These are phyloP conservation scores for Mionectes olivaceus DNA, from an alignment of 2,797 vertebrate species.

Conservation along the genomic window DNA sequence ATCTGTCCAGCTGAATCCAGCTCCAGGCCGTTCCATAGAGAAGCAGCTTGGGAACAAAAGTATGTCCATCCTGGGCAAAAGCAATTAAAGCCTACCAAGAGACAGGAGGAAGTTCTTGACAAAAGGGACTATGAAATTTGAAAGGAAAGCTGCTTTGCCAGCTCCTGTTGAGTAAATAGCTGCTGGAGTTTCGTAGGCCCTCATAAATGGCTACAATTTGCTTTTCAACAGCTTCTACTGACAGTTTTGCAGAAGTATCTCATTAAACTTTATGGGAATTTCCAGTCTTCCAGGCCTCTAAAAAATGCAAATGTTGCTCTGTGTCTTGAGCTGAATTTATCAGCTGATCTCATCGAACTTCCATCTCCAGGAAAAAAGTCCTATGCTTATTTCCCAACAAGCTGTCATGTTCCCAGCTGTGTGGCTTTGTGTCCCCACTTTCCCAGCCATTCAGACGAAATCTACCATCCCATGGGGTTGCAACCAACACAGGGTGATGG, in stretches of 20 bases:
- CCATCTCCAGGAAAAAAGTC: neutral
- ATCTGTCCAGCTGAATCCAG: neutral
- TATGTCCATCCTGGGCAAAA: neutral
- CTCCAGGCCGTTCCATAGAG: neutral
- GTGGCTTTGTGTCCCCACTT: neutral
- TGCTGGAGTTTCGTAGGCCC: neutral
- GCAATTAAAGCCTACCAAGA: neutral
- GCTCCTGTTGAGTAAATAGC: neutral
- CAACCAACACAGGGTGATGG: accelerated
- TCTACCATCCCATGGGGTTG: accelerated
- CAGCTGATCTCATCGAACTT: neutral
- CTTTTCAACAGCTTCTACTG: slow-evolving; percentile 25
- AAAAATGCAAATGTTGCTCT: neutral
- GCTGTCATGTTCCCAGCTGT: neutral
- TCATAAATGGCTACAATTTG: neutral
- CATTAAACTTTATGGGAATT: slow-evolving; percentile 1
- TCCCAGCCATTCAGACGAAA: neutral
- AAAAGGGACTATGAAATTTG: neutral
- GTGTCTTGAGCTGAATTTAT: neutral
- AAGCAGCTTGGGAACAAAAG: neutral
- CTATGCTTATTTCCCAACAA: neutral
- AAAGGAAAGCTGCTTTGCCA: neutral
- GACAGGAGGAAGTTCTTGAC: slow-evolving; percentile 2
- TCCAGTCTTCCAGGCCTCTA: neutral
- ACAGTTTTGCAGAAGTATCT: neutral